Evolutionary conservation across 2,888 invertebrate genomes (phyloP).

Genomic region (Diaphora mendica): DNA sequence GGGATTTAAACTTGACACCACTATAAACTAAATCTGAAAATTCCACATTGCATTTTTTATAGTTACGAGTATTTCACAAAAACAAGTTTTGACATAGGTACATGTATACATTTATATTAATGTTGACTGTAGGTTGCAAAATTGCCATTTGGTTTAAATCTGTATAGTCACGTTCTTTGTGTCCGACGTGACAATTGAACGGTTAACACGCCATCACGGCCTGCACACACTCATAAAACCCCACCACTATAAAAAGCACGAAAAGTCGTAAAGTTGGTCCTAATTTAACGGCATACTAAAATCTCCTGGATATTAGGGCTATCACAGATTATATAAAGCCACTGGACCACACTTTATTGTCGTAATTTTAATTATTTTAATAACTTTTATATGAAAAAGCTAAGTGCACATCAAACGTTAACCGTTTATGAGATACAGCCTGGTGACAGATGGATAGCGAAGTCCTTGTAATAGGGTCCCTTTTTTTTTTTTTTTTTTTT

Average conservation of each 20-base stretch:
- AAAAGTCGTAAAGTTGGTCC: constrained; percentile 43
- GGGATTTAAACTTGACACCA: not conserved
- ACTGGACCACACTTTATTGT: constrained; percentile 13
- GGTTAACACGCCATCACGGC: constrained; percentile 28
- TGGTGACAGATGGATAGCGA: too few species aligned
- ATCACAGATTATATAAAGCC: constrained; percentile 26
- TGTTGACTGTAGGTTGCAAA: not conserved
- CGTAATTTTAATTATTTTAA: not conserved
- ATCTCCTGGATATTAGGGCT: constrained; percentile 32
- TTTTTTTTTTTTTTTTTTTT: too few species aligned
- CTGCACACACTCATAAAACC: constrained; percentile 43
- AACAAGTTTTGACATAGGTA: not conserved
- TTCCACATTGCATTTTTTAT: not conserved
- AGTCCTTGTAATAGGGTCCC: too few species aligned
- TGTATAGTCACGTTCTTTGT: constrained; percentile 17
- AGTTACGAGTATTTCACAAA: not conserved
- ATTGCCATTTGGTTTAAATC: not conserved
- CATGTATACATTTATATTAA: not conserved
- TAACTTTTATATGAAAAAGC: not conserved
- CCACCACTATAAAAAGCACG: constrained; percentile 47
- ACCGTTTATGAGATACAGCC: too few species aligned
- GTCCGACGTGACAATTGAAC: constrained; percentile 33
- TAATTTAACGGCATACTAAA: constrained; percentile 48
- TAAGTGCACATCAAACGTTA: not conserved
- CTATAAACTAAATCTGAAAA: not conserved